Evolutionary conservation across 1,140 invertebrate genomes (phyloP), one percentile per base, ranked within the genome.

Genomic region (Drosophila sp.): DNA sequence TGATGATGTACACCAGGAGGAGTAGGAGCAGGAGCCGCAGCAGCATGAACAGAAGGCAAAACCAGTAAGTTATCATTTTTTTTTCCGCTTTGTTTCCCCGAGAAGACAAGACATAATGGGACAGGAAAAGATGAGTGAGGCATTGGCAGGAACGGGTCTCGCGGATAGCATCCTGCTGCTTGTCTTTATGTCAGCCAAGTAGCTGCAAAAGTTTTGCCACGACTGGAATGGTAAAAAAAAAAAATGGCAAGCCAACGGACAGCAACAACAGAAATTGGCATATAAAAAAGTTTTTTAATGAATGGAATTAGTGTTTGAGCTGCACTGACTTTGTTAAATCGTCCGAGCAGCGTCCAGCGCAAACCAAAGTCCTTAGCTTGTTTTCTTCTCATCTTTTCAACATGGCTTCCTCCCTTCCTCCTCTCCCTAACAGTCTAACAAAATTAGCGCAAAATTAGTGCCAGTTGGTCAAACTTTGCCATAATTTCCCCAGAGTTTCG

Each of bases 211-310:
- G 27, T 81, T 81, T 76, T 71, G n/a, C 78, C 38, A 73, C 60
- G 75, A 70, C 23, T 38, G 61, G 77, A 76, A 71, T 61, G 70
- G 79, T 27, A 50, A 76, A 81, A 17, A 17, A 17, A 17, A 17
- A 17, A 75, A 66, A 76, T 72, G 65, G 70, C 44, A 29, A 76
- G 65, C 61, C 58, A 73, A 73, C 60, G 66, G 66, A 63, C 10
- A 30, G 27, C 40, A 58, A 58, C 30, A 38, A 41, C 50, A 81
- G 79, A 86, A 87, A 87, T 83, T 86, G 83, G 83, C 79, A 87
- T 74, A 87, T 89, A 87, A 89, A 87, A 41, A 87, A 89, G 80
- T 83, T 87, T 87, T 86, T 87, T 89, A 87, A 87, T 87, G 84
- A 89, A 89, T 87, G 76, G 83, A 87, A 87, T 87, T 87, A 87